A percentile compares a stretch with the other conserved stretches of the same genome.
Evolutionary conservation across 2,113 vertebrate genomes (phyloP).

Genomic region (Ochotona curzoniae): DNA sequence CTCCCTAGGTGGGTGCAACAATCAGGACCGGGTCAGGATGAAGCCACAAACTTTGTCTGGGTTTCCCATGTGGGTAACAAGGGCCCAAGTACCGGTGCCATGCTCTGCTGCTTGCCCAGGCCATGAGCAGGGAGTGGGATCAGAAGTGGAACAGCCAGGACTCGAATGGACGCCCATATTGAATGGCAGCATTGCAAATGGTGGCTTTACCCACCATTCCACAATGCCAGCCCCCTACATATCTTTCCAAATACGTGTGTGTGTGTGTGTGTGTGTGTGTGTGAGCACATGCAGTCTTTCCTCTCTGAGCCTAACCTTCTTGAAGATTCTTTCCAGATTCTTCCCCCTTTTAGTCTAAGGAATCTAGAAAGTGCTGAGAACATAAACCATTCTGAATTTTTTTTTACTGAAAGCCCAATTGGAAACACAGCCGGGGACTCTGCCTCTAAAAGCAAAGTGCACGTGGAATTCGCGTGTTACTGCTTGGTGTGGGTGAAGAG

Average conservation of each 20-base stretch:
- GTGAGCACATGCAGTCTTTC: not conserved
- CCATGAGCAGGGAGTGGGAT: no score
- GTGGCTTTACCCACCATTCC: no score
- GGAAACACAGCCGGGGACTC: not conserved
- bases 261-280: not conserved
- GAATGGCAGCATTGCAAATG: no score
- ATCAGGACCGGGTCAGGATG: no score
- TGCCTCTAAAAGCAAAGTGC: not conserved
- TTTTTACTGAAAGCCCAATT: slow-evolving; percentile 20
- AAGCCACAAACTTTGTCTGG: no score
- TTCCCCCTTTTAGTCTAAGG: not conserved
- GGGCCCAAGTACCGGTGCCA: no score
- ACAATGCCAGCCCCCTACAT: no score
- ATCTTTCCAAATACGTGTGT: not conserved
- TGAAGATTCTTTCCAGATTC: not conserved
- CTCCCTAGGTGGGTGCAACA: no score
- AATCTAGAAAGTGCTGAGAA: not conserved
- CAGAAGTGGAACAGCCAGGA: no score
- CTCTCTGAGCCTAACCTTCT: not conserved
- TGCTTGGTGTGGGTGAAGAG: not conserved
- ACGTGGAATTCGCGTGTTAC: not conserved
- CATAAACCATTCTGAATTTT: not conserved
- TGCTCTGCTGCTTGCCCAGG: no score
- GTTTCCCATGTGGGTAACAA: no score
- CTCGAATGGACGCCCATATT: no score